A percentile compares a stretch with the other conserved stretches of the same genome.
These are phyloP conservation scores for Arbacia lixula DNA, from an alignment of 53 echinoderm and acorn worm genomes.

Conservation along the genomic window DNA sequence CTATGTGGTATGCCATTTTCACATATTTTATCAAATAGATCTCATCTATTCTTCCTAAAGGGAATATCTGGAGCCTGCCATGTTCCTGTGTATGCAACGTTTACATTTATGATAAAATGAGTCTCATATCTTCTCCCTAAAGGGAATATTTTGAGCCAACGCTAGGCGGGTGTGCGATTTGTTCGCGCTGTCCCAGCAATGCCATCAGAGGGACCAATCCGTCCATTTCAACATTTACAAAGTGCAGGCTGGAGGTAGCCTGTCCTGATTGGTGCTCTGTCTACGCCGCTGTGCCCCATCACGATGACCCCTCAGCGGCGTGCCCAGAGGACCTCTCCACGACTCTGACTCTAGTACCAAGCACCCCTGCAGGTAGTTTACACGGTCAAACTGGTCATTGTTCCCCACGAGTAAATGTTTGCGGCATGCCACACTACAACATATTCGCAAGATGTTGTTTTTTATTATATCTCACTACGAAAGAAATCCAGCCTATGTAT, in stretches of 20 bases:
- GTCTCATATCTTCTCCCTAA: background rate
- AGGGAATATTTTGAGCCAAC: background rate
- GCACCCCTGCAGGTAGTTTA: slow-evolving; percentile 15
- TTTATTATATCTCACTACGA: too few species aligned
- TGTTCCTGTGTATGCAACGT: too few species aligned
- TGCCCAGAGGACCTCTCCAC: background rate
- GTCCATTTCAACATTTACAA: too few species aligned
- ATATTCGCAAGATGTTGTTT: too few species aligned
- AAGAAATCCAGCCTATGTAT: too few species aligned
- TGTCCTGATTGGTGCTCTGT: slow-evolving; percentile 9
- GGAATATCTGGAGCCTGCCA: too few species aligned
- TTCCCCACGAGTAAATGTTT: background rate
- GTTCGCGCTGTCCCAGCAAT: background rate
- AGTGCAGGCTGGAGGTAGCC: background rate
- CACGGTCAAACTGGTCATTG: background rate
- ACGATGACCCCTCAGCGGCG: background rate
- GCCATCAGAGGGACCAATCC: background rate
- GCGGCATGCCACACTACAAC: too few species aligned
- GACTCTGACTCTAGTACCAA: too few species aligned
- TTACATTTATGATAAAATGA: too few species aligned
- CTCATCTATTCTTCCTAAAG: too few species aligned
- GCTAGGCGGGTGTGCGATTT: background rate
- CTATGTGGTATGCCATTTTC: too few species aligned
- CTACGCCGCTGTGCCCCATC: background rate
- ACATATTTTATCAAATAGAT: too few species aligned